A percentile compares a stretch with the other conserved stretches of the same genome.
Conservation (phyloP, 2,797 vertebrate genomes). For the Hemibagrus guttatus region DNA sequence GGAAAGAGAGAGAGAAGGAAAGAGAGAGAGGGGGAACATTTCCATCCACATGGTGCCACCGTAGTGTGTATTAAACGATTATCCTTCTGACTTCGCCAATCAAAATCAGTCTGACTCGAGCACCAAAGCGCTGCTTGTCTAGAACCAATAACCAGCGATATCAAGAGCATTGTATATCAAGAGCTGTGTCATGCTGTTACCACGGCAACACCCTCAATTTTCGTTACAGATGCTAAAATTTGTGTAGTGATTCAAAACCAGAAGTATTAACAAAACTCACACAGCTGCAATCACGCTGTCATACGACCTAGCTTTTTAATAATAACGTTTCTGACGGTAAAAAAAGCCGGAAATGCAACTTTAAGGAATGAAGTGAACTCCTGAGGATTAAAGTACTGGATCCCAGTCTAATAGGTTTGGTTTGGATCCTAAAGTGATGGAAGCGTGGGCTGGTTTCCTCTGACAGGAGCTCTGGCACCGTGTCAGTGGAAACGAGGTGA, state of each 20-base stretch:
- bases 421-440: not conserved
- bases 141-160: not conserved
- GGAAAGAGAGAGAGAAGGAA: not conserved
- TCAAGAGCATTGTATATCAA: not conserved
- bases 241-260: not conserved
- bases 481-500: conserved; percentile 45
- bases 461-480: not conserved
- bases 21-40: not conserved
- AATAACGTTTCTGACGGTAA: not conserved
- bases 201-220: not conserved
- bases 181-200: not conserved
- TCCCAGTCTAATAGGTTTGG: not conserved
- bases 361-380: not conserved
- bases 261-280: not conserved
- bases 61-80: not conserved
- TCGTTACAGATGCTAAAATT: not conserved
- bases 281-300: not conserved
- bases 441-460: conserved; percentile 1
- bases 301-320: not conserved
- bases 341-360: not conserved
- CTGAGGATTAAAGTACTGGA: not conserved
- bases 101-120: not conserved
- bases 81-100: too few species aligned
- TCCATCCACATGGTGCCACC: not conserved
- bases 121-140: not conserved